Conservation (phyloP, 2,113 vertebrate genomes). For the Equus przewalskii region DNA sequence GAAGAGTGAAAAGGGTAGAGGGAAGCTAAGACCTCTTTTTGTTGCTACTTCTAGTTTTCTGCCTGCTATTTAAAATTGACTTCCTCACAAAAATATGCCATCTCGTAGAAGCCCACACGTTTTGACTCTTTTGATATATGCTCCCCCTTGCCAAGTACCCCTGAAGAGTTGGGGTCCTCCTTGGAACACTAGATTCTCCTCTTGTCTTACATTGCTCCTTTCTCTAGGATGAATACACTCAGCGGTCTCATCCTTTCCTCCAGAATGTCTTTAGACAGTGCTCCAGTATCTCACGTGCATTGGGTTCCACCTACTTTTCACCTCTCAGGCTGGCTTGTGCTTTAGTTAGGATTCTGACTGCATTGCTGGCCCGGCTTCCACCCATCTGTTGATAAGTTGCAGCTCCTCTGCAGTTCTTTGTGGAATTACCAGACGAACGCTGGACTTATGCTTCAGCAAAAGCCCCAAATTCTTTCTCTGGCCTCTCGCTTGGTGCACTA, state of each 20-base stretch:
- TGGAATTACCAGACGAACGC: slow-evolving; percentile 77
- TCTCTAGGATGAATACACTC: background rate
- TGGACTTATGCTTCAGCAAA: slow-evolving; percentile 71
- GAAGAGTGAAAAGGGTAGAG: background rate
- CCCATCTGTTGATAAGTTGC: slow-evolving; percentile 81
- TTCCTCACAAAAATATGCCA: background rate
- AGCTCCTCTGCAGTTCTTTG: slow-evolving; percentile 76
- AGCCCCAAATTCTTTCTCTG: slow-evolving; percentile 63
- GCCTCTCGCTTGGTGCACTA: background rate
- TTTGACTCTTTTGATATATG: background rate
- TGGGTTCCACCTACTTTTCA: slow-evolving; percentile 38
- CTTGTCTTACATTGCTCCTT: background rate
- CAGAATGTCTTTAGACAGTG: background rate
- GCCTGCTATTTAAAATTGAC: background rate
- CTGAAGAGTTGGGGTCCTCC: background rate
- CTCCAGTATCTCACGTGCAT: background rate
- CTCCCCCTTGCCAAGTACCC: background rate
- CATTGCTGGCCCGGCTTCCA: slow-evolving; percentile 71
- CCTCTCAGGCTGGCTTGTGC: slow-evolving; percentile 4
- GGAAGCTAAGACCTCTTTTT: slow-evolving; percentile 28
- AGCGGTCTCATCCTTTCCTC: background rate
- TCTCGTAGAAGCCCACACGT: background rate
- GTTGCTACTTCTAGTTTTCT: background rate
- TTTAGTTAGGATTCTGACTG: slow-evolving; percentile 69
- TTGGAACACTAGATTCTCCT: background rate